A percentile compares a stretch with the other conserved stretches of the same genome.
These are phyloP conservation scores for Sula dactylatra DNA, from an alignment of 2,113 vertebrate species.

Conservation along the genomic window DNA sequence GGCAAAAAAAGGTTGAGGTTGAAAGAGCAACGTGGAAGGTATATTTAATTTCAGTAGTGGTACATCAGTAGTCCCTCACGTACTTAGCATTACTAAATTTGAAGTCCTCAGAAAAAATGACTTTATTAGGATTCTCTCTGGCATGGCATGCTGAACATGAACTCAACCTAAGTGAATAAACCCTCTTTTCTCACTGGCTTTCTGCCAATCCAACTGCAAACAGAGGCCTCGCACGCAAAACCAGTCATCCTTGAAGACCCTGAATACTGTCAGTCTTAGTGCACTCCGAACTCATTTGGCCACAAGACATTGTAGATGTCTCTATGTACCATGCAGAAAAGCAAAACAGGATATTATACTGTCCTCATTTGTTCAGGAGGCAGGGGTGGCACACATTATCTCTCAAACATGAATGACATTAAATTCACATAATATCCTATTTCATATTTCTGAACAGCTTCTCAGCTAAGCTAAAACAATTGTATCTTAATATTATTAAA, in stretches of 20 bases:
- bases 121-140: constrained; percentile 56
- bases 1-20: not conserved
- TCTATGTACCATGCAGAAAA: not conserved
- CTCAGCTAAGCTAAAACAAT: not conserved
- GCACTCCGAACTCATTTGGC: not conserved
- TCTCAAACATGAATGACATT: not conserved
- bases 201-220: not conserved
- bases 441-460: not conserved
- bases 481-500: not conserved
- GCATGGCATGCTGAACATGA: constrained; percentile 40
- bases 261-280: not conserved
- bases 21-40: not conserved
- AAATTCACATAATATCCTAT: not conserved
- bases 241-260: constrained; percentile 28
- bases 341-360: not conserved
- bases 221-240: not conserved
- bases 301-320: not conserved
- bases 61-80: constrained; percentile 1
- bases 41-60: constrained; percentile 26
- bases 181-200: not conserved
- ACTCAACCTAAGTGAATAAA: constrained; percentile 19
- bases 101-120: constrained; percentile 52
- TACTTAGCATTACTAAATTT: constrained; percentile 26
- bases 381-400: not conserved
- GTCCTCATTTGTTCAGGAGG: not conserved